These are phyloP conservation scores for Hofmannophila pseudospretella DNA, from an alignment of 2,888 invertebrate species.

Conservation along the genomic window DNA sequence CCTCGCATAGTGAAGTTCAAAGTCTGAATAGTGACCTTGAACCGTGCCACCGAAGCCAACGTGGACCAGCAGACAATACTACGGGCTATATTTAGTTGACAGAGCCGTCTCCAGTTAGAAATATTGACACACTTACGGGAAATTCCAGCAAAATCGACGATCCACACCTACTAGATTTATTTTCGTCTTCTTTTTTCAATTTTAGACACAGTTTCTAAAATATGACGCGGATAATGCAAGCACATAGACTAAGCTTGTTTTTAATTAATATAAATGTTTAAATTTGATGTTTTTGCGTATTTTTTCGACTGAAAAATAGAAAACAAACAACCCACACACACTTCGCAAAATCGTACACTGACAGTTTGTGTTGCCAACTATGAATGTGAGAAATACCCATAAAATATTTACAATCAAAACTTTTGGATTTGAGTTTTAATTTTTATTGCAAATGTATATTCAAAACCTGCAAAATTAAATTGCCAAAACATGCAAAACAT, in stretches of 20 bases:
- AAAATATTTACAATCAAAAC: too few species aligned
- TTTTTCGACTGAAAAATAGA: not conserved
- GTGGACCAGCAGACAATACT: constrained; percentile 6
- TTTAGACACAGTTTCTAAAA: not conserved
- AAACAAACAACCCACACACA: not conserved
- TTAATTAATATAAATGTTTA: not conserved
- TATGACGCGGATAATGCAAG: too few species aligned
- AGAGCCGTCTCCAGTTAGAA: not conserved
- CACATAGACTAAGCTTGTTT: not conserved
- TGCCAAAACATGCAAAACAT: too few species aligned
- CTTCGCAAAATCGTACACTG: not conserved
- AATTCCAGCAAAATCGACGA: constrained; percentile 3
- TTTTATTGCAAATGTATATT: too few species aligned
- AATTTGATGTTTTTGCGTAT: not conserved
- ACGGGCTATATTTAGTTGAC: constrained; percentile 8
- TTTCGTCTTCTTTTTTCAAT: not conserved
- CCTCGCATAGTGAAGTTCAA: constrained; percentile 12
- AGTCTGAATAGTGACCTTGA: constrained; percentile 27
- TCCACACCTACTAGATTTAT: not conserved
- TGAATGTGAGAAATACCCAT: too few species aligned
- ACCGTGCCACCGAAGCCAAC: constrained; percentile 2
- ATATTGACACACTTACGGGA: constrained; percentile 6
- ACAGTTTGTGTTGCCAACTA: not conserved
- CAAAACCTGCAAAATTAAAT: too few species aligned
- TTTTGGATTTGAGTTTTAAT: too few species aligned